Base-by-base conservation (phyloP, 2,888 invertebrate genomes). In the Peribatodes rhomboidaria region DNA sequence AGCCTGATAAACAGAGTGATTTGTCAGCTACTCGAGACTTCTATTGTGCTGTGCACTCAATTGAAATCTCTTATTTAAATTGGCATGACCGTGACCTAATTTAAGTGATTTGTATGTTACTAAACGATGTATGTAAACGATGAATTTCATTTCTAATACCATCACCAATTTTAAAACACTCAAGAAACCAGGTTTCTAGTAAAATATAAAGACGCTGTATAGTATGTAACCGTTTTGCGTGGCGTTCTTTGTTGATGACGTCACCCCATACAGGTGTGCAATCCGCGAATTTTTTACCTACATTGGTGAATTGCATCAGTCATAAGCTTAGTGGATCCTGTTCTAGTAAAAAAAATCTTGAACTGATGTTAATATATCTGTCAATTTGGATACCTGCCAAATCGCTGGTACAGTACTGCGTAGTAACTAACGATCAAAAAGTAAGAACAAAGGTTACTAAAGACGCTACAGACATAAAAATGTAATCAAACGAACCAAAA, bases 211-310 rank as follows among this genome's bases (percentile, higher is more conserved):
- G 62, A 73, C 61, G 61, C 46, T 64, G 58, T 55, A 55, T 27
- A 67, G 63, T 66, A 67, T 41, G 53, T 71, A 76, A 73, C 68
- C 16, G 31, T 10, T 68, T 71, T 68, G 62, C 18, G 20, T 56
- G 67, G 80, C 82, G 73, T 83, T 77, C 77, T 78, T 80, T 70
- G 62, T 44, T 35, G 53, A 71, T 86, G 82, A 83, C 84, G 85
- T 85, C 86, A 85, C 50, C 61, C 54, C 18, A n/a, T 61, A 74
- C 85, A 85, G 85, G 86, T 85, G 84, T 79, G 76, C 79, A 68
- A 61, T 39, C 64, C 39, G 71, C 63, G 53, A 72, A 58, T 77
- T 81, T 83, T 81, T 83, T 79, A 78, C 77, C 71, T 74, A 74
- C 75, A 71, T 68, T 71, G 65, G 44, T 71, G 73, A 72, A 77